Conservation (phyloP, 2,888 invertebrate genomes). For the Herminia tarsipennalis region DNA sequence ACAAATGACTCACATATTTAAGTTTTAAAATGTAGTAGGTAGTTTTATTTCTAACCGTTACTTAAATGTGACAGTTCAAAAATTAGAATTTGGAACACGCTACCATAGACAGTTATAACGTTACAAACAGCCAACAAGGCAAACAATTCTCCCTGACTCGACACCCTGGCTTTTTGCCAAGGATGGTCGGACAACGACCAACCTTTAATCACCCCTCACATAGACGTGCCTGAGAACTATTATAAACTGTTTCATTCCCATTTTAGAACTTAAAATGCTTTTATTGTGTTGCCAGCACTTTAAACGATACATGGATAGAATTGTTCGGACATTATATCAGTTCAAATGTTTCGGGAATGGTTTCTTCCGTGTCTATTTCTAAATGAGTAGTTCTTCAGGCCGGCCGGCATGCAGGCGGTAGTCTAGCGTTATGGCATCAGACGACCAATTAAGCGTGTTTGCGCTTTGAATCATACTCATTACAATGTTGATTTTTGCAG, state of each 20-base stretch:
- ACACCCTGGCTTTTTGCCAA: conserved; percentile 70
- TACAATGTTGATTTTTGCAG: too few relatives aligned
- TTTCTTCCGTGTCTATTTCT: conserved; percentile 34
- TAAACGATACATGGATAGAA: conserved; percentile 25
- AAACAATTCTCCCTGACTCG: conserved; percentile 43
- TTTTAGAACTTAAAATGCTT: conserved; percentile 66
- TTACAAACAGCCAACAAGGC: conserved; percentile 56
- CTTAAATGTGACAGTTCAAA: conserved; percentile 28
- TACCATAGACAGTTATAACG: conserved; percentile 54
- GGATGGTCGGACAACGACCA: conserved; percentile 71
- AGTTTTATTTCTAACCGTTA: too few relatives aligned
- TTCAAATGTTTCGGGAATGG: conserved; percentile 14
- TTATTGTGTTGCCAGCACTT: conserved; percentile 47
- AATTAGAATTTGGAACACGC: conserved; percentile 46
- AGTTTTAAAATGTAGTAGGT: too few relatives aligned
- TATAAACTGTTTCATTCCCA: conserved; percentile 55
- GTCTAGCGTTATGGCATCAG: too few relatives aligned
- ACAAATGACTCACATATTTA: too few relatives aligned
- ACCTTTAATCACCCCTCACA: conserved; percentile 64
- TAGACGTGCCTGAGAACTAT: conserved; percentile 45
- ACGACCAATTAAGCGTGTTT: too few relatives aligned
- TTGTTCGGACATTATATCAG: conserved; percentile 18
- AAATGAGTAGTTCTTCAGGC: too few relatives aligned
- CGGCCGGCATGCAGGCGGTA: too few relatives aligned
- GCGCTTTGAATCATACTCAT: too few relatives aligned